Conservation (phyloP, 2,113 vertebrate genomes). For the Phalacrocorax brasilianus region DNA sequence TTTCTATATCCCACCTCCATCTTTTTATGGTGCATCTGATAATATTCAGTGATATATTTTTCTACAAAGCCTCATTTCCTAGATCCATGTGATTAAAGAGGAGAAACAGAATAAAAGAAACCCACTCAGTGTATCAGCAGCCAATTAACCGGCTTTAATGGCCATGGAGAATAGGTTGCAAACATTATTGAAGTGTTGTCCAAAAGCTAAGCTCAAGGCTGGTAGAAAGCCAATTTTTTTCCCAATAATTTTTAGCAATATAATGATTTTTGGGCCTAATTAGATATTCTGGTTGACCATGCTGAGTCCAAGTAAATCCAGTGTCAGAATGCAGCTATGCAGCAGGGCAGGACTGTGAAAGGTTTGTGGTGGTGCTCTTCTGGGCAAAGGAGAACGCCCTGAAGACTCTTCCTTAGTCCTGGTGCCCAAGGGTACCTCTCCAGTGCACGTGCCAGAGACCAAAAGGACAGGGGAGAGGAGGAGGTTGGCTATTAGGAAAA, state of each 20-base stretch:
- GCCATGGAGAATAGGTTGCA: not conserved
- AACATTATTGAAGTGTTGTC: not conserved
- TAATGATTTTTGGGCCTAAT: not conserved
- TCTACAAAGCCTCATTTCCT: not conserved
- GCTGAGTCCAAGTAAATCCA: not conserved
- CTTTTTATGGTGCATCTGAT: not conserved
- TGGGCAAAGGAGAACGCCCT: not conserved
- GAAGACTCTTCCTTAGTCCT: not conserved
- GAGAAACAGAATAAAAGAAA: not conserved
- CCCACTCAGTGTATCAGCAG: not conserved
- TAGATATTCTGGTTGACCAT: not conserved
- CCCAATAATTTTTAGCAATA: not conserved
- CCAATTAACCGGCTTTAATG: not conserved
- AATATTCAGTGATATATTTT: not conserved
- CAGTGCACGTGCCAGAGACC: not conserved
- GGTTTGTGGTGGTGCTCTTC: not conserved
- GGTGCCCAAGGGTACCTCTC: not conserved
- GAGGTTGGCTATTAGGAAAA: too few relatives aligned
- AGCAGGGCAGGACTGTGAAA: not conserved
- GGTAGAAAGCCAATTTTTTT: not conserved
- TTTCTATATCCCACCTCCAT: not conserved
- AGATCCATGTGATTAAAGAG: not conserved
- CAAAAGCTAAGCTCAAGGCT: not conserved
- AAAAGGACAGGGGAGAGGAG: not conserved
- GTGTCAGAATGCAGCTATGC: not conserved